Evolutionary conservation across 2,888 invertebrate genomes (phyloP).

Genomic region (Tachina fera): DNA sequence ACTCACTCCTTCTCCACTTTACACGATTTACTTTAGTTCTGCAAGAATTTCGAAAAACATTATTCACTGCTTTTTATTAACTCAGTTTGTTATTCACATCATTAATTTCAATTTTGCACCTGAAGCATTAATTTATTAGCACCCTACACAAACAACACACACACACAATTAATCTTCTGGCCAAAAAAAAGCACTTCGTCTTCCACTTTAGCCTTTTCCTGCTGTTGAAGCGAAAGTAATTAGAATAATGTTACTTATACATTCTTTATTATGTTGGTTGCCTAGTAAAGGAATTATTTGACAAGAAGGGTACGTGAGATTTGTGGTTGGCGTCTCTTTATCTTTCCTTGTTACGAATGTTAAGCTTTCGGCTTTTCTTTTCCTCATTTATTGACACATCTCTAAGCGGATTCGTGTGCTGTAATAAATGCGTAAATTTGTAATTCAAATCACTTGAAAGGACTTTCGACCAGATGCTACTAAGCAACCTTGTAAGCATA

Average conservation of each 20-base stretch:
- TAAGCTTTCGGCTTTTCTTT: slow-evolving; percentile 19
- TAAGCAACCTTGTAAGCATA: slow-evolving; percentile 33
- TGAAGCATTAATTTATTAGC: slow-evolving; percentile 71
- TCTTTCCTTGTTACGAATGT: background rate
- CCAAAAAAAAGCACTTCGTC: slow-evolving; percentile 27
- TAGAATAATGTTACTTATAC: slow-evolving; percentile 18
- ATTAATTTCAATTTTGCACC: slow-evolving; percentile 73
- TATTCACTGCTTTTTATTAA: slow-evolving; percentile 34
- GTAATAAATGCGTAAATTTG: slow-evolving; percentile 26
- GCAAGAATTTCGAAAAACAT: background rate
- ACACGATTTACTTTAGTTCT: background rate
- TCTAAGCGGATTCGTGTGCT: background rate
- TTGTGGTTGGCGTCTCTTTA: slow-evolving; percentile 30
- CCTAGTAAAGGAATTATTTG: slow-evolving; percentile 13
- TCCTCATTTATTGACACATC: slow-evolving; percentile 50
- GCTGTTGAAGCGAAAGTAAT: background rate
- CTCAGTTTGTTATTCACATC: slow-evolving; percentile 54
- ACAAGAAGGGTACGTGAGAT: background rate
- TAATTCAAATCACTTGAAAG: slow-evolving; percentile 42
- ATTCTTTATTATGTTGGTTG: slow-evolving; percentile 30
- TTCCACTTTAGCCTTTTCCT: background rate
- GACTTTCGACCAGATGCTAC: slow-evolving; percentile 12
- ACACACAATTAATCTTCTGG: slow-evolving; percentile 68
- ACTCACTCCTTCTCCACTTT: background rate
- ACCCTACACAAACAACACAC: slow-evolving; percentile 28